These are phyloP conservation scores for Varanus komodoensis DNA, from an alignment of 2,113 vertebrate genomes.

Conservation along the genomic window DNA sequence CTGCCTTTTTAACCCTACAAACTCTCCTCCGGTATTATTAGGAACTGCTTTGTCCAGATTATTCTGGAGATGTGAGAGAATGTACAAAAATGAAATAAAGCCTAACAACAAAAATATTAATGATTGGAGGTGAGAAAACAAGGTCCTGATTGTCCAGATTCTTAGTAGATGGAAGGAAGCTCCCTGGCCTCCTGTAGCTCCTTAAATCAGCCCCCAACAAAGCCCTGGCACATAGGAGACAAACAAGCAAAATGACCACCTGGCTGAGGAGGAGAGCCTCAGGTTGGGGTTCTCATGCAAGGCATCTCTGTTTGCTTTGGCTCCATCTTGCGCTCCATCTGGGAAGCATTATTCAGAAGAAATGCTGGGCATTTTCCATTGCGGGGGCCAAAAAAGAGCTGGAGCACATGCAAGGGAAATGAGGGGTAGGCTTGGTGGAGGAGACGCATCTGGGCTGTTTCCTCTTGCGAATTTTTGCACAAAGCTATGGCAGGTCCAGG, in stretches of 20 bases:
- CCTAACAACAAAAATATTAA: not conserved
- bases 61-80: not conserved
- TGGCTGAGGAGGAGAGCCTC: not conserved
- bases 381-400: slow-evolving; percentile 1
- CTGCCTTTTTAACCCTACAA: not conserved
- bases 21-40: not conserved
- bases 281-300: not conserved
- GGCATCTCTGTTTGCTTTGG: slow-evolving; percentile 27
- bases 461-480: not conserved
- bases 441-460: not conserved
- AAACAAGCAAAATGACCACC: not conserved
- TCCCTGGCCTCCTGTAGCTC: not conserved
- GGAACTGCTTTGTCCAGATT: not conserved
- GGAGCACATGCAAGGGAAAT: not conserved
- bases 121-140: not conserved
- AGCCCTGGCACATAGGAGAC: not conserved
- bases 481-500: not conserved
- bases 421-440: not conserved
- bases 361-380: slow-evolving; percentile 13
- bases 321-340: slow-evolving; percentile 16
- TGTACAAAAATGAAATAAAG: not conserved
- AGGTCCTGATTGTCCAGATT: not conserved
- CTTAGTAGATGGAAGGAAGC: not conserved
- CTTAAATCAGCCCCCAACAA: not conserved
- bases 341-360: slow-evolving; percentile 27